phyloP scores from a whole-genome alignment of 2,113 vertebrate species.

The Turnix velox region DNA sequence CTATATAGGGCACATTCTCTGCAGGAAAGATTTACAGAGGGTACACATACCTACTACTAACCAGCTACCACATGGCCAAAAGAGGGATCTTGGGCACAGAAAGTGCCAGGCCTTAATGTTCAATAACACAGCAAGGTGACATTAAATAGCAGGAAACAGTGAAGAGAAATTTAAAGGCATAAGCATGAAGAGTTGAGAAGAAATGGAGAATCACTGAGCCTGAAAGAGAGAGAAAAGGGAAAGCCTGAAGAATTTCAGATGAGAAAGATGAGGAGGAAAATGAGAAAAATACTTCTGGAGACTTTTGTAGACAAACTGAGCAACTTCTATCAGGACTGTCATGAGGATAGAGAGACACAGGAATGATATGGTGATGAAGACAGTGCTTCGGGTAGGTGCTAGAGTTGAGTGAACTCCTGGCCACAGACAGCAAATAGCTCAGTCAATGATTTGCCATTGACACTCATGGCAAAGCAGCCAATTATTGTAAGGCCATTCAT shows the following conservation, averaged over 20 bases:
- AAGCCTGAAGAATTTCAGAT: background rate
- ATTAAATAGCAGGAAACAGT: background rate
- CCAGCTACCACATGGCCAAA: accelerated
- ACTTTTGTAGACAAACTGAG: background rate
- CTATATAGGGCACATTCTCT: background rate
- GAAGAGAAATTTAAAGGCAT: background rate
- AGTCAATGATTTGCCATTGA: background rate
- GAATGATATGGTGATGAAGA: background rate
- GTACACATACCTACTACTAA: background rate
- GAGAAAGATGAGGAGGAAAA: background rate
- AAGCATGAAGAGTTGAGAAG: background rate
- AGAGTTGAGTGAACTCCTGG: background rate
- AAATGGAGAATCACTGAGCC: background rate
- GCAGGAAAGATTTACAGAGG: accelerated
- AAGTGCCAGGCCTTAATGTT: background rate
- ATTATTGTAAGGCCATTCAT: accelerated
- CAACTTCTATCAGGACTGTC: background rate
- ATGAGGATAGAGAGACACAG: background rate
- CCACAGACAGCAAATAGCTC: background rate
- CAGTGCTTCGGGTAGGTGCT: background rate
- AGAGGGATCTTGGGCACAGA: background rate
- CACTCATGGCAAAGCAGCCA: background rate
- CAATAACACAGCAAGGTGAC: background rate
- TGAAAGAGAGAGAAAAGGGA: background rate
- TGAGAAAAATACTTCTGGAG: background rate